Conservation (phyloP, 2,888 invertebrate species). For the Eubasilissa splendida region DNA sequence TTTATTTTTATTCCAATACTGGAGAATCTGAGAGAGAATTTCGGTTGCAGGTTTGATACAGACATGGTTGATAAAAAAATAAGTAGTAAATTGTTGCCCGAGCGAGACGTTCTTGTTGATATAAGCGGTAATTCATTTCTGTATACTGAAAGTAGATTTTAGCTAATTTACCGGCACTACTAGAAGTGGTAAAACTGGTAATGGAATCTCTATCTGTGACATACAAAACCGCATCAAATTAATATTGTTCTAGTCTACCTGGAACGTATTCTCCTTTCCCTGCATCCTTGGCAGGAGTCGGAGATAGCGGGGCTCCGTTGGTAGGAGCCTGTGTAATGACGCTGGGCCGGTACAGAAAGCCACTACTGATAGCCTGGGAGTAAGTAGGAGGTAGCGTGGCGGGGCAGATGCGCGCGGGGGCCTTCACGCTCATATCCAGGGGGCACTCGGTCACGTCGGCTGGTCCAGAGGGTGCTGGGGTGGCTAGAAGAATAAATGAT, state of each 20-base stretch:
- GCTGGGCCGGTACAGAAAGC: slow-evolving; percentile 70
- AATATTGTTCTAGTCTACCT: slow-evolving; percentile 40
- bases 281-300: slow-evolving; percentile 42
- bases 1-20: no score
- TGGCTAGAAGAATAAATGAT: neutral
- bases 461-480: neutral
- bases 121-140: no score
- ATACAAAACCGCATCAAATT: no score
- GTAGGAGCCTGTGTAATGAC: slow-evolving; percentile 75
- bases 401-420: slow-evolving; percentile 64
- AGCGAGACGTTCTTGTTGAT: no score
- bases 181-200: no score
- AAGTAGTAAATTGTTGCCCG: no score
- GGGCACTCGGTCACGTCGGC: slow-evolving; percentile 70
- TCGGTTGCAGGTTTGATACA: no score
- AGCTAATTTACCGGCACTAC: no score
- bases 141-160: no score
- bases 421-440: slow-evolving; percentile 75
- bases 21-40: no score
- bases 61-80: no score
- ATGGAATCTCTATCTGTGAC: no score
- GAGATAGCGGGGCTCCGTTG: slow-evolving; percentile 46
- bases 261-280: slow-evolving; percentile 57
- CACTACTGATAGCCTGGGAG: slow-evolving; percentile 66
- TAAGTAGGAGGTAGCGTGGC: slow-evolving; percentile 78